Evolutionary conservation across 1,140 invertebrate genomes (phyloP).

Genomic region (Diprion similis): DNA sequence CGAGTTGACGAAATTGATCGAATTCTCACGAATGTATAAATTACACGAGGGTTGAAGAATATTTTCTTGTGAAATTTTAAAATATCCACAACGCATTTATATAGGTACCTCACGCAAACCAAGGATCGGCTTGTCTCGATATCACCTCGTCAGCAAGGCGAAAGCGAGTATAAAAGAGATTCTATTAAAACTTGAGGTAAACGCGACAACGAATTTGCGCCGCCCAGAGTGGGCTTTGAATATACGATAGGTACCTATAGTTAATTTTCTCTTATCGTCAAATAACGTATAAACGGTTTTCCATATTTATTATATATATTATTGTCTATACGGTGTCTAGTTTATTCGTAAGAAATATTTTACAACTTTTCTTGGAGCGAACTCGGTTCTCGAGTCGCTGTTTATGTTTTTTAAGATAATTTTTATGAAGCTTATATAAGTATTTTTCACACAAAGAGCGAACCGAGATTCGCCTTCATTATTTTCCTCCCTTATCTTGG

Average conservation of each 20-base stretch:
- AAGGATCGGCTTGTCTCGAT: no score
- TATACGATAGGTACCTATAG: neutral
- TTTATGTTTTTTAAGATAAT: constrained; percentile 1
- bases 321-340: no score
- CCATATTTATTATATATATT: neutral
- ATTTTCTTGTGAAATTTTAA: no score
- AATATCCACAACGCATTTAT: no score
- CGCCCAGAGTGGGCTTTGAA: neutral
- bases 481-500: neutral
- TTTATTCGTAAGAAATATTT: no score
- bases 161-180: neutral
- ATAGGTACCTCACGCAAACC: no score
- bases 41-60: no score
- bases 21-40: no score
- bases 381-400: neutral
- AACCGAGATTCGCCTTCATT: neutral
- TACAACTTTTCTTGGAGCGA: no score
- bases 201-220: neutral
- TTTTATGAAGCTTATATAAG: neutral
- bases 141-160: no score
- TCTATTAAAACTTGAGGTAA: neutral
- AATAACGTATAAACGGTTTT: neutral
- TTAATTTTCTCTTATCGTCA: constrained; percentile 4
- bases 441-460: neutral
- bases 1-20: neutral